Base-by-base conservation (phyloP, 2,797 vertebrate genomes). In the Sus cebifrons region DNA sequence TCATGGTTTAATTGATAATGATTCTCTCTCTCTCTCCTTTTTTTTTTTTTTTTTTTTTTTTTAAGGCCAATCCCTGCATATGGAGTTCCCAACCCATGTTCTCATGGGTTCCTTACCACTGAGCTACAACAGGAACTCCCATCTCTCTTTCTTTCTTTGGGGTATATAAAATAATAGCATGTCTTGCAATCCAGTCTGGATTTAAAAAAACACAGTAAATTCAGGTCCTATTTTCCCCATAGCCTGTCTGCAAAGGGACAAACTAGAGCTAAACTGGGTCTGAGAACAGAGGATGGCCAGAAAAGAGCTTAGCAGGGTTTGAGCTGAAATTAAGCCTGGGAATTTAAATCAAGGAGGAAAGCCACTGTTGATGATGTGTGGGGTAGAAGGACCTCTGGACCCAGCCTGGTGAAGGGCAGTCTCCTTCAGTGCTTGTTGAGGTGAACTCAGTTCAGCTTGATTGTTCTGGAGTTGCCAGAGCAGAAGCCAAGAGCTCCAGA, bases 201-300 rank as follows among this genome's bases (percentile, higher is more conserved):
- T 54, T 65, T 85, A 75, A 87, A 70, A 84, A 94, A 92, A 89
- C 52, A 36, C 17, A 56, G 4, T 75, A 49, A 68, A 17, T 54
- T 78, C 84, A 79, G 52, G n/a, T 75, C 10, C 71, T 65, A 58
- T 86, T 89, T 91, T 17, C 16, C 52, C 29, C 67, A 11, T 23
- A 29, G 71, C 29, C 67, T 68, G 4, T 87, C 36, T 79, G 10
- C 49, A 49, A 93, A 84, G 25, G 56, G n/a, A 75, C 70, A 95
- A n/a, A 82, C 32, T 74, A 84, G 65, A 91, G 29, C 40, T 25
- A 62, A 68, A 86, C 12, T 77, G 84, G 62, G 27, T 95, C 85
- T 93, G 67, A 94, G 32, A 54, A 71, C 20, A 81, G 40, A 36
- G 8, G 9, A 77, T 0, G 3, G n/a, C 20, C 29, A 70, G 87